These are phyloP conservation scores for Dolomedes plantarius DNA, from an alignment of 2,888 invertebrate species.

Conservation along the genomic window DNA sequence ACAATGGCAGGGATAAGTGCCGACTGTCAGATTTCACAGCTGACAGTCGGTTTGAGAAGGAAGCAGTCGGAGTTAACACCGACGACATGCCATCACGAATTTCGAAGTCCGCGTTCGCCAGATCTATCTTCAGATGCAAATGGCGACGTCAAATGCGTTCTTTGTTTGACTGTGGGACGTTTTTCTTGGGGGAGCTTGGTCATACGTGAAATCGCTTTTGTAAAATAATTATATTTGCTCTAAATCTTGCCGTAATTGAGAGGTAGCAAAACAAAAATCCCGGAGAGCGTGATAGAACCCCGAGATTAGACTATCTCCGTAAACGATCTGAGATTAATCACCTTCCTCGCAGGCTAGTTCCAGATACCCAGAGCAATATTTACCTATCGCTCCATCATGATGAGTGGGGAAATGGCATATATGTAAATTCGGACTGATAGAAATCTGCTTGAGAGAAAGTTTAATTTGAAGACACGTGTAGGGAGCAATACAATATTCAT, in stretches of 20 bases:
- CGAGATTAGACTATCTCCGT: neutral
- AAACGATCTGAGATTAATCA: neutral
- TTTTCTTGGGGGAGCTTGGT: neutral
- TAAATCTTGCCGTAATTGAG: neutral
- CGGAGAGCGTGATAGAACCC: neutral
- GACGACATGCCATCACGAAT: neutral
- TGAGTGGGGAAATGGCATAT: neutral
- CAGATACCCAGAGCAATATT: neutral
- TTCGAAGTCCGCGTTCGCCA: neutral
- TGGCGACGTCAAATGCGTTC: neutral
- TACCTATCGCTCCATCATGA: neutral
- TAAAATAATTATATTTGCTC: constrained; percentile 16
- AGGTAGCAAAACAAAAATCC: too few species aligned
- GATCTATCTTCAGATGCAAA: constrained; percentile 3
- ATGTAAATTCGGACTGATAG: neutral
- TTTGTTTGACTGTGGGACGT: neutral
- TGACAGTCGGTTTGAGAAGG: constrained; percentile 33
- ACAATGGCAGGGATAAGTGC: constrained; percentile 21
- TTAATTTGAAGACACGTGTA: too few species aligned
- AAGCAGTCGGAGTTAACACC: neutral
- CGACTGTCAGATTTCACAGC: constrained; percentile 32
- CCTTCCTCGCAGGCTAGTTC: neutral
- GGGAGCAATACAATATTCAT: too few species aligned
- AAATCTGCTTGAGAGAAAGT: neutral
- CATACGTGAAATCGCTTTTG: neutral